Base-by-base conservation (phyloP, 2,113 vertebrate species). In the Antigone vipio region DNA sequence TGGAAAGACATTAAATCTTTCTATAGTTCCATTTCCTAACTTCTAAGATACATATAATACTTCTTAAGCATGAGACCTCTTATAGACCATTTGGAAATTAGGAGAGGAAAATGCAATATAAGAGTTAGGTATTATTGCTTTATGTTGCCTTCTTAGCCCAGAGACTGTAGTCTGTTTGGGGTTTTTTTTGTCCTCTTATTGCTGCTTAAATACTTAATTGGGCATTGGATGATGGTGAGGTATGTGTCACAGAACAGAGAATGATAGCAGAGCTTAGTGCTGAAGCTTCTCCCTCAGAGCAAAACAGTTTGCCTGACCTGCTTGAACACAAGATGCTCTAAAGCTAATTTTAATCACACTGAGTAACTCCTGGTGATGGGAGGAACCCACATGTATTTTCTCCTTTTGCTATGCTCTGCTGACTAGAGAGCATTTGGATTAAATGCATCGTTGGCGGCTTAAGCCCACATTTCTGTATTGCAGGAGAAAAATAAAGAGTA, bases 381-480 rank as follows among this genome's bases (percentile, higher is more conserved):
- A 94, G 32, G 85, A 96, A 72, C n/a, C 62, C 22, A 84, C 38
- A 42, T n/a, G 32, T 79, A 26, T 71, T 93, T 81, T 84, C 73
- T 94, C 45, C 76, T 63, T 96, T 93, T 94, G 59, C 68, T 86
- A 27, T 59, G 85, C 63, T 82, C 44, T 89, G 83, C 8, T 8
- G 88, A 71, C 75, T 90, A 92, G 68, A 78, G 85, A 90, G 76
- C 69, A 93, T 96, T 97, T 89, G 68, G 77, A 71, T 93, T 88
- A 92, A 96, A 92, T 81, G 58, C 82, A 71, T 92, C 52, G 5
- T 84, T 77, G 85, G 68, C 15, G 4, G 89, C 87, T 81, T 82
- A 91, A 97, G 73, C 94, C 93, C 94, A 78, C 76, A 76, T 87
- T 94, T 96, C 73, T 93, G 67, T 97, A 95, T 62, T 90, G 92